phyloP scores from a whole-genome alignment of 2,113 vertebrate genomes.

The Zingel zingel region DNA sequence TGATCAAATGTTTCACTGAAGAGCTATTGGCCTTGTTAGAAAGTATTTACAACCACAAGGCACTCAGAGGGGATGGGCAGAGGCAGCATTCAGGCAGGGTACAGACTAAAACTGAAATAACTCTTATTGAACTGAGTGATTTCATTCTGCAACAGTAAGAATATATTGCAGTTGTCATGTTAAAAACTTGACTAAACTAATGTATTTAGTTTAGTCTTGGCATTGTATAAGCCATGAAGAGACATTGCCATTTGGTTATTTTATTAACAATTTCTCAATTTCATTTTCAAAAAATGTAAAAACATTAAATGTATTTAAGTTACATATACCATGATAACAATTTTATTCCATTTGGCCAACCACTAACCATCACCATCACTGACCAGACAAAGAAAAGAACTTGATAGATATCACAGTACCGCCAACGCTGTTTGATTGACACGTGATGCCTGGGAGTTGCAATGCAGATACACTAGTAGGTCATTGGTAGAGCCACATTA shows the following conservation, averaged over 20 bases:
- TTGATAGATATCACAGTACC: background rate
- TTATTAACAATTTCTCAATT: background rate
- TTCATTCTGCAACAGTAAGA: background rate
- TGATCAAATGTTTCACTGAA: slow-evolving; percentile 5
- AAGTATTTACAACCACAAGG: slow-evolving; percentile 16
- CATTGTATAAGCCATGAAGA: background rate
- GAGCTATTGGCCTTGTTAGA: slow-evolving; percentile 27
- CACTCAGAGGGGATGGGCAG: background rate
- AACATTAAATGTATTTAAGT: background rate
- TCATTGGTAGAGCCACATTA: background rate
- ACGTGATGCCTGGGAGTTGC: too few species aligned
- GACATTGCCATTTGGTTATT: background rate
- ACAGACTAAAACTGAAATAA: background rate
- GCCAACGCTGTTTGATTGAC: background rate
- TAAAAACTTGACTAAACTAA: background rate
- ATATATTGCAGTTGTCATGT: background rate
- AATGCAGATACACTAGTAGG: background rate
- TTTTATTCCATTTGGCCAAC: background rate
- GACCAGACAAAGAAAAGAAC: background rate
- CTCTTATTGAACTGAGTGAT: background rate
- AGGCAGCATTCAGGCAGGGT: background rate
- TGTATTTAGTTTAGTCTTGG: background rate
- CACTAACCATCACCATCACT: background rate
- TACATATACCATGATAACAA: too few species aligned
- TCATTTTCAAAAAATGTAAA: background rate